Conservation (phyloP, 2,888 invertebrate species). For the Serrognathus titanus region DNA sequence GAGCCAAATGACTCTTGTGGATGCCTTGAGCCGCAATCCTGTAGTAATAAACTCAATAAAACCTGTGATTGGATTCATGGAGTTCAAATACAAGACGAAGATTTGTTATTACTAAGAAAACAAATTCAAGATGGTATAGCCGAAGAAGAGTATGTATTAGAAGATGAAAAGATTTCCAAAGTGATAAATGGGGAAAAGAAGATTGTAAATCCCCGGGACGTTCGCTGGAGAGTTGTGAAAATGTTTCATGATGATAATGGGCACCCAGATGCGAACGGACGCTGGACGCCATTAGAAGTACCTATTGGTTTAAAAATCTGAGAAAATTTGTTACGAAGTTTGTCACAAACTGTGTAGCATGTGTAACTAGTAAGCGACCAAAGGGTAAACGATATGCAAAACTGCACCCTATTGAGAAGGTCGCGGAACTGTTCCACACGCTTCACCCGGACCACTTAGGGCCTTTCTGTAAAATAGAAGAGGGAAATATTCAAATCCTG, state of each 20-base stretch:
- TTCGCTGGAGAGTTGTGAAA: slow-evolving; percentile 18
- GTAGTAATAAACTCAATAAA: neutral
- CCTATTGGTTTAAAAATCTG: slow-evolving; percentile 10
- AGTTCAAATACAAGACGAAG: neutral
- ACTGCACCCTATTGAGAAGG: neutral
- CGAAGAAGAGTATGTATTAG: neutral
- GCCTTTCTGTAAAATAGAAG: slow-evolving; percentile 8
- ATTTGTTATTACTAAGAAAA: neutral
- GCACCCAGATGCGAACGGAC: slow-evolving; percentile 14
- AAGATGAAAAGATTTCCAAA: neutral
- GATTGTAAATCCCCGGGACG: slow-evolving; percentile 15
- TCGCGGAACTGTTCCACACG: slow-evolving; percentile 4
- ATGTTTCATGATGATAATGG: slow-evolving; percentile 16
- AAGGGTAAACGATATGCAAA: neutral
- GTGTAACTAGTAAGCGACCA: neutral
- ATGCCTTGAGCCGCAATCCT: neutral
- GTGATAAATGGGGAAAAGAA: slow-evolving; percentile 2
- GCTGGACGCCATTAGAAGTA: slow-evolving; percentile 1
- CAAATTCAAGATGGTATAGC: neutral
- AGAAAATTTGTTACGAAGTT: slow-evolving; percentile 7
- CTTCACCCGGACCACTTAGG: slow-evolving; percentile 8
- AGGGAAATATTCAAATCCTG: neutral
- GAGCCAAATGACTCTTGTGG: neutral
- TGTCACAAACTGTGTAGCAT: slow-evolving; percentile 2
- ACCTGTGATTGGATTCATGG: neutral